Evolutionary conservation across 92 coral and sea anemone genomes (phyloP), one percentile per base, ranked within the genome.

Genomic region (Porites cylindrica): DNA sequence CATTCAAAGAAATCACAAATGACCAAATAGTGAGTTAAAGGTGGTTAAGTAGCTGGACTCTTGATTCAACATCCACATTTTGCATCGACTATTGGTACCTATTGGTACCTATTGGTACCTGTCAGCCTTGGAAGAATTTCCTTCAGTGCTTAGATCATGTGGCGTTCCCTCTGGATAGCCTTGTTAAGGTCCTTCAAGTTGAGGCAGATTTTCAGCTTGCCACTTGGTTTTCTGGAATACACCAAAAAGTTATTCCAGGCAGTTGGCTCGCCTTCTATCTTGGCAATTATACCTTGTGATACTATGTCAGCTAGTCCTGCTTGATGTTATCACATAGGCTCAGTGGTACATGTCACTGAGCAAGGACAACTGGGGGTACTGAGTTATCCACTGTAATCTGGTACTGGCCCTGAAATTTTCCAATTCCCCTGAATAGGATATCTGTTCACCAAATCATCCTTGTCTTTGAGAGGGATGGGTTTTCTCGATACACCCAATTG

Each of bases 131-230:
- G 82, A 43, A 80, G 61, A 58, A 71, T 79, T 87, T 87, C 86
- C 47, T 88, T 82, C 10, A 82, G 82, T 50, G 88, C 0, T 66
- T 50, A 38, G 29, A 19, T 13, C 88, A 91, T 16, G 71, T 87
- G 9, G 72, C 7, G 1, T 67, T 24, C 72, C 29, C 29, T 21
- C 12, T 12, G 4, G 24, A 19, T 24, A 19, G 29, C 50, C n/a
- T 81, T 64, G 51, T 88, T 91, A 66, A 91, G 75, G 56, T 88
- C 91, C 58, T 91, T 91, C 11, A 85, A 92, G 69, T 92, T 92
- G 10, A 84, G 75, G 75, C 94, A 91, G 60, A 91, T 72, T 58
- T 85, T 47, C 51, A 91, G 61, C 59, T 71, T 51, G 1, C 92
- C 92, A 63, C 79, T 88, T 8, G 87, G 84, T 66, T 91, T 91